Evolutionary conservation across 2,113 vertebrate genomes (phyloP), one percentile per base, ranked within the genome.

Genomic region (Nothobranchius kuhntae): DNA sequence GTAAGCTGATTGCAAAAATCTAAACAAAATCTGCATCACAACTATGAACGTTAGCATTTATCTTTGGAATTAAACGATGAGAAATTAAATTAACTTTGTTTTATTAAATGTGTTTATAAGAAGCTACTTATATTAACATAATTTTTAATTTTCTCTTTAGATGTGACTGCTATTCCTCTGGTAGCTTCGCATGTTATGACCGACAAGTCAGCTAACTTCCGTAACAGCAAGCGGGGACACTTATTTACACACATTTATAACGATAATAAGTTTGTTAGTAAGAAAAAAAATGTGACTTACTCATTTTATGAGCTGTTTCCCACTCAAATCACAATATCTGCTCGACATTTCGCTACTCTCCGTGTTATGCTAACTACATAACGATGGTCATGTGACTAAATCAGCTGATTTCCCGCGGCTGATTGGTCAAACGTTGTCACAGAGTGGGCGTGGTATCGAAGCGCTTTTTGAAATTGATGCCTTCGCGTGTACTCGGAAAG

Each of bases 371-470:
- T 80, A 71, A 45, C 3, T 30, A 71, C 61, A 54, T 62, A 77
- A 64, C 72, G 10, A 0, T 1, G 50, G 83, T 93, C 93, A 94
- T 73, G 90, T 94, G 93, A 93, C 85, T 26, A 7, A 45, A 79
- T 83, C 92, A 92, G 90, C 89, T 92, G 91, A 87, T 80, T 53
- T 13, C 13, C 45, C 7, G 2, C 17, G 61, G 61, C 61, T 70
- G 75, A 13, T 78, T 80, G 83, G 85, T 75, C 75, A 84, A 81
- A 81, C 77, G 73, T 83, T 70, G 78, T n/a, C 60, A 61, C 21
- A 61, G 68, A 77, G 64, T 9, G 77, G 71, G 77, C 65, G 62
- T 73, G 71, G 77, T 63, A 60, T 73, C 54, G 36, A 53, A 4
- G 7, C 24, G 12, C 30, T 12, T 60, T 26, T 48, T 59, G 50